Conservation (phyloP, 2,888 invertebrate genomes). For the Villa cingulata region DNA sequence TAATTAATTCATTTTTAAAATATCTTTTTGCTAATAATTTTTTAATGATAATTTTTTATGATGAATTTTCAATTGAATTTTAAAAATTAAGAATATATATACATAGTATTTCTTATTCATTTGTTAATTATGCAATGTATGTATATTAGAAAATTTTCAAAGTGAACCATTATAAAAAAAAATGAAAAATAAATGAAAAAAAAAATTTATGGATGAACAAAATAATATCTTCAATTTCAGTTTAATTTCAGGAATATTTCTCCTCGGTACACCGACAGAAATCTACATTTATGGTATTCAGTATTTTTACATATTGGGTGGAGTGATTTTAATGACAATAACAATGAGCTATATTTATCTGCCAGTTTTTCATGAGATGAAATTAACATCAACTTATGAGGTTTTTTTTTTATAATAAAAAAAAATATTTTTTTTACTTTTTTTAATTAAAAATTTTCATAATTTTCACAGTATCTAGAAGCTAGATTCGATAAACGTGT, state of each 20-base stretch:
- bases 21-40: too few species aligned
- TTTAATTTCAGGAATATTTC: constrained; percentile 62
- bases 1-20: too few species aligned
- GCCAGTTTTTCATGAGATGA: constrained; percentile 56
- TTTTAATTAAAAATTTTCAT: background rate
- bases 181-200: too few species aligned
- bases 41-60: too few species aligned
- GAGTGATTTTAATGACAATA: constrained; percentile 45
- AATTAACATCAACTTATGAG: constrained; percentile 63
- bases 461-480: constrained; percentile 45
- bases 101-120: too few species aligned
- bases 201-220: too few species aligned
- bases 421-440: too few species aligned
- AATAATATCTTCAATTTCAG: constrained; percentile 33
- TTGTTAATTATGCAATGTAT: too few species aligned
- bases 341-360: constrained; percentile 48
- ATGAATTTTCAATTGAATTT: too few species aligned
- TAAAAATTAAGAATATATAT: too few species aligned
- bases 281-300: constrained; percentile 64
- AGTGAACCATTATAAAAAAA: background rate
- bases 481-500: constrained; percentile 51
- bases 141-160: too few species aligned
- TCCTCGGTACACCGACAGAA: constrained; percentile 66
- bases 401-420: too few species aligned
- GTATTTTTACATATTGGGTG: constrained; percentile 49